Evolutionary conservation across 2,113 vertebrate species (phyloP), one percentile per base, ranked within the genome.

Genomic region (Phocoena sinus): DNA sequence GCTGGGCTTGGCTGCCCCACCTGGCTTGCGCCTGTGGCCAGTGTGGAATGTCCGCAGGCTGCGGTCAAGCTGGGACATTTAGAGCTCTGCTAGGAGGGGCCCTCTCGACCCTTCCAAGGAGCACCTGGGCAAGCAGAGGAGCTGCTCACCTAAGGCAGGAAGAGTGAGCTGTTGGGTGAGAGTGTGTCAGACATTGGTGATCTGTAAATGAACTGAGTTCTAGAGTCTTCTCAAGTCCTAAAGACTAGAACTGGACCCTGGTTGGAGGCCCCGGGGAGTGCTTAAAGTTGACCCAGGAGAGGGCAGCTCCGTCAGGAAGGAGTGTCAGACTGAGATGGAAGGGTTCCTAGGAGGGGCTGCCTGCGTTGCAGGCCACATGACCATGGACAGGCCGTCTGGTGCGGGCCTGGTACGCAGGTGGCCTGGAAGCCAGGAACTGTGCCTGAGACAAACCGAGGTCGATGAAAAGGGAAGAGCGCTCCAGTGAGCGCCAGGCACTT

Each of bases 401-500:
- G 70, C 1, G 7, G 36, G 41, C 62, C 86, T 15, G 21, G 20
- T 5, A 20, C 33, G 8, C 2, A 79, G 26, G n/a, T 4, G 25
- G 53, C 9, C 58, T 85, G 41, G 71, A 85, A 88, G 60, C 44
- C 36, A 28, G 82, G 13, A 62, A n/a, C 20, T 2, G 7, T 10
- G n/a, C 20, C 89, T 60, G 68, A 8, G 25, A 38, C 36, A 76
- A 18, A 70, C 3, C 15, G n/a, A 65, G 18, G 26, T 25, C 4
- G 50, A 56, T 21, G 23, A 50, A 33, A 65, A 81, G 25, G 26
- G 67, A 25, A 74, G 21, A 41, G 56, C 36, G 28, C 17, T 63
- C 41, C 7, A 2, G 12, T 26, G 25, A 50, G 25, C 38, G 2
- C 80, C 44, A 0, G 36, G 33, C 0, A 0, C 53, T 82, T 33